phyloP scores from a whole-genome alignment of 2,888 invertebrate species.

The Yponomeuta evonymella region DNA sequence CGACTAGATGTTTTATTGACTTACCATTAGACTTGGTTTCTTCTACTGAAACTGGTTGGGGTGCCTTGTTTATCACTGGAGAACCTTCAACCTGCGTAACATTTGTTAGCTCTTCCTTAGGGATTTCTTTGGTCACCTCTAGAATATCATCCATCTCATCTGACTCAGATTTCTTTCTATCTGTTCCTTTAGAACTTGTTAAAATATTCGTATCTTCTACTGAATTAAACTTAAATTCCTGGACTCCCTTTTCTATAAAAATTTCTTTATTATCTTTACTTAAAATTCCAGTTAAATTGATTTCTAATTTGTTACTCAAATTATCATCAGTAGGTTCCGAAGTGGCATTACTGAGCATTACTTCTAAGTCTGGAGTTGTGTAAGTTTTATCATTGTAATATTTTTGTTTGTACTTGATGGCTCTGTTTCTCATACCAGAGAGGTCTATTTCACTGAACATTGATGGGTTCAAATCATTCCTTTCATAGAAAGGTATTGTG shows the following conservation, averaged over 20 bases:
- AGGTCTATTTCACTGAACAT: constrained; percentile 54
- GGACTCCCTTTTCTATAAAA: not conserved
- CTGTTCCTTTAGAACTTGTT: not conserved
- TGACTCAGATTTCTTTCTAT: not conserved
- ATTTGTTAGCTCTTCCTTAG: no score
- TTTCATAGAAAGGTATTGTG: constrained; percentile 61
- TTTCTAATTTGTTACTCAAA: not conserved
- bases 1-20: no score
- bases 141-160: not conserved
- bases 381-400: constrained; percentile 55
- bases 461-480: constrained; percentile 48
- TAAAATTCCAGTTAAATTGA: not conserved
- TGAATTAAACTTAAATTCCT: not conserved
- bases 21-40: no score
- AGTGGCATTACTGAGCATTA: constrained; percentile 24
- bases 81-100: no score
- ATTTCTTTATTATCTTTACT: not conserved
- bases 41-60: no score
- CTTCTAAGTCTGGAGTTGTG: constrained; percentile 49
- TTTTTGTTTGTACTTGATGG: constrained; percentile 57
- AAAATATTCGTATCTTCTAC: not conserved
- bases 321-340: not conserved
- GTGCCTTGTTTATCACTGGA: no score
- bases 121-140: not conserved
- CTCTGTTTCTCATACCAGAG: constrained; percentile 55